Percentiles rank a stretch among this genome's conserved stretches.
Conservation (phyloP, 2,797 vertebrate species). For the Craterocephalus amniculus region DNA sequence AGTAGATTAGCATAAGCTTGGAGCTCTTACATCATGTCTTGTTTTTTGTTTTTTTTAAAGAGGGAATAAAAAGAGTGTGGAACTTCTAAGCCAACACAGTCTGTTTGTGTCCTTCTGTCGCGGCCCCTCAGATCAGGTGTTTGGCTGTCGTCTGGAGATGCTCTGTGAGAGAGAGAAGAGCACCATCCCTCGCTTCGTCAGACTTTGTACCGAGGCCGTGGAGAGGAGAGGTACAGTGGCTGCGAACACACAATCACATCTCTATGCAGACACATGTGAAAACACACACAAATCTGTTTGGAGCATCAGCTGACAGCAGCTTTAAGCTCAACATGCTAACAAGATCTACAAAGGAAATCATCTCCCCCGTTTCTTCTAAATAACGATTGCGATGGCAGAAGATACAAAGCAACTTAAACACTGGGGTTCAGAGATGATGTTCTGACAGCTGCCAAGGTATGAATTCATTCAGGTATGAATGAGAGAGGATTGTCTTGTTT, state of each 20-base stretch:
- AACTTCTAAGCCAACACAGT: slow-evolving; percentile 23
- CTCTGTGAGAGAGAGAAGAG: slow-evolving; percentile 89
- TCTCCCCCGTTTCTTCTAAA: slow-evolving; percentile 22
- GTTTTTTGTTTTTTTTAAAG: too few relatives aligned
- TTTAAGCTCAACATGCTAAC: slow-evolving; percentile 14
- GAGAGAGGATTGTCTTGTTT: slow-evolving; percentile 65
- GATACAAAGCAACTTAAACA: slow-evolving; percentile 9
- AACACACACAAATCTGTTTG: slow-evolving; percentile 15
- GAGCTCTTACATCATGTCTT: slow-evolving; percentile 59
- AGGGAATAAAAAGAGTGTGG: neutral
- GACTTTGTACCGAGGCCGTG: slow-evolving; percentile 88
- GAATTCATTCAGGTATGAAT: slow-evolving; percentile 69
- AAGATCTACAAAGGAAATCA: slow-evolving; percentile 32
- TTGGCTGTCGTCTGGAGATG: slow-evolving; percentile 90
- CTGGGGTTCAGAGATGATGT: slow-evolving; percentile 14
- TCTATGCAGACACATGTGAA: slow-evolving; percentile 28
- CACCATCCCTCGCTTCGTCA: slow-evolving; percentile 90
- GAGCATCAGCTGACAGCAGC: slow-evolving; percentile 28
- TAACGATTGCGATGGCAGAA: slow-evolving; percentile 41
- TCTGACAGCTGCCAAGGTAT: slow-evolving; percentile 65
- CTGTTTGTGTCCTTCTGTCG: slow-evolving; percentile 57
- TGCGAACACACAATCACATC: slow-evolving; percentile 26
- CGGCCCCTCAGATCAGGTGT: slow-evolving; percentile 89
- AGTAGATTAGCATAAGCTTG: slow-evolving; percentile 41
- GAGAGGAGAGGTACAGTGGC: slow-evolving; percentile 87